Percentiles rank a stretch among this genome's conserved stretches.
Evolutionary conservation across 2,797 vertebrate genomes (phyloP).

Genomic region (Oryzias sinensis): DNA sequence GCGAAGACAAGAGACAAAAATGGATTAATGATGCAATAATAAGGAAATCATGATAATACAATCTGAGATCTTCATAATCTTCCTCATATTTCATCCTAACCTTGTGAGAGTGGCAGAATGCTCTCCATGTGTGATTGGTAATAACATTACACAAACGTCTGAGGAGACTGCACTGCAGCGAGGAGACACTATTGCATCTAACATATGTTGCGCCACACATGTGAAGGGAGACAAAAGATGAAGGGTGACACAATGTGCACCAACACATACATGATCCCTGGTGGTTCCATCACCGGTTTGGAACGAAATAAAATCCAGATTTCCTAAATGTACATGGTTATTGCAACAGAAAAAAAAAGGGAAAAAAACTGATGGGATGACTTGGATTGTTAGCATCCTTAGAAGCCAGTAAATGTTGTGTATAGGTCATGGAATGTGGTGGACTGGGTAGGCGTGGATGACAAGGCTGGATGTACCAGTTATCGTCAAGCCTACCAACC

Average conservation of each 20-base stretch:
- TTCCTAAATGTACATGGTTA: constrained; percentile 53
- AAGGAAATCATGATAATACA: constrained; percentile 76
- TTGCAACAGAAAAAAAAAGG: constrained; percentile 51
- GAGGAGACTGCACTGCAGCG: constrained; percentile 46
- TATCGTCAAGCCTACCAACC: constrained; percentile 26
- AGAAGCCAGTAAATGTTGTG: constrained; percentile 43
- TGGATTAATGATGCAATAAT: constrained; percentile 83
- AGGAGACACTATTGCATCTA: constrained; percentile 53
- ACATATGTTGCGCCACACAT: constrained; percentile 46
- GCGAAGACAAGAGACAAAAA: constrained; percentile 67
- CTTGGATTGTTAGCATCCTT: constrained; percentile 41
- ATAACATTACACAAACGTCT: constrained; percentile 71
- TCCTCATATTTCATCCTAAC: constrained; percentile 77
- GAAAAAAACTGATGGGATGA: constrained; percentile 49
- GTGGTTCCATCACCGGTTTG: constrained; percentile 5
- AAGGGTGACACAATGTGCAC: constrained; percentile 3
- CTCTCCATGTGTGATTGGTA: constrained; percentile 71
- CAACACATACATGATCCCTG: constrained; percentile 13
- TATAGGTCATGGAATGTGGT: constrained; percentile 43
- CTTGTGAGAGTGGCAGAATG: constrained; percentile 73
- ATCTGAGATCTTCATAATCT: constrained; percentile 74
- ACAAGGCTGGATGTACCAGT: constrained; percentile 24
- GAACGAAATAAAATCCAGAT: constrained; percentile 33
- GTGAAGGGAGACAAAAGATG: constrained; percentile 19
- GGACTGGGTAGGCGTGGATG: constrained; percentile 36